Conservation (phyloP, 2,113 vertebrate species). For the Saimiri boliviensis region DNA sequence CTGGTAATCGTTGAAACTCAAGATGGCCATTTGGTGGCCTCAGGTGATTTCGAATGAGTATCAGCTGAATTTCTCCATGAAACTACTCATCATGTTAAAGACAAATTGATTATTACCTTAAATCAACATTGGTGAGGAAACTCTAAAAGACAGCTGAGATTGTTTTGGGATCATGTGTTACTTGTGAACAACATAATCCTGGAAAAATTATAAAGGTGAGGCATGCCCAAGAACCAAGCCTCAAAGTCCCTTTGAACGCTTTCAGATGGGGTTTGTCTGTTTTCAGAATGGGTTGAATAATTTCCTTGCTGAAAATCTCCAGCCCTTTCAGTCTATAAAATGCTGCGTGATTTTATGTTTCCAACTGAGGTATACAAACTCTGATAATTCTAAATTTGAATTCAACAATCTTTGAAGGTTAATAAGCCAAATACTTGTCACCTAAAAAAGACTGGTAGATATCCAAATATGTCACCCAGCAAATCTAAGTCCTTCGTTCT, state of each 20-base stretch:
- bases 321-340: not conserved
- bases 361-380: not conserved
- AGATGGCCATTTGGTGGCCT: not conserved
- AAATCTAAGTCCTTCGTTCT: not conserved
- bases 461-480: not conserved
- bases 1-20: not conserved
- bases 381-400: not conserved
- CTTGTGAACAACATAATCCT: not conserved
- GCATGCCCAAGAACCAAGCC: not conserved
- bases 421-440: not conserved
- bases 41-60: not conserved
- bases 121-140: not conserved
- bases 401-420: not conserved
- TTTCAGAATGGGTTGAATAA: not conserved
- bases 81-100: not conserved
- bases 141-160: slow-evolving; percentile 12
- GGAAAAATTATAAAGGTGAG: not conserved
- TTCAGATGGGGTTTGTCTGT: not conserved
- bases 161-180: not conserved
- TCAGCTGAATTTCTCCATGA: not conserved
- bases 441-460: not conserved
- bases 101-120: not conserved
- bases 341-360: not conserved
- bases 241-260: not conserved
- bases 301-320: slow-evolving; percentile 8